Evolutionary conservation across 2,113 vertebrate species (phyloP).

Genomic region (Oreochromis spilurus): DNA sequence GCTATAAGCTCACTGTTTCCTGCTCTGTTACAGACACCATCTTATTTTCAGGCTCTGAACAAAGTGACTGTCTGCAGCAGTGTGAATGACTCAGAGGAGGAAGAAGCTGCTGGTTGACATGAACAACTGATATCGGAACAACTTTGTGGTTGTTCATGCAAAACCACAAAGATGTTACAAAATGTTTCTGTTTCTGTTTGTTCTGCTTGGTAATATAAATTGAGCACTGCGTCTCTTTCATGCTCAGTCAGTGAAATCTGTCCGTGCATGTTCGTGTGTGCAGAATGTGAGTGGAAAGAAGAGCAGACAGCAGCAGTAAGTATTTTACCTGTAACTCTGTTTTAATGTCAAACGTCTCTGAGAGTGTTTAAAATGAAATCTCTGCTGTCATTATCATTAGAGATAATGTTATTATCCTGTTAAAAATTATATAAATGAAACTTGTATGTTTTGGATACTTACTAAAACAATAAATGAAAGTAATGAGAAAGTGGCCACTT

Average conservation of each 20-base stretch:
- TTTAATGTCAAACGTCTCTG: no score
- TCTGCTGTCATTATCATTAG: no score
- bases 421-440: not conserved
- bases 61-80: not conserved
- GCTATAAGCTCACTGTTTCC: rapidly evolving
- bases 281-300: no score
- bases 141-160: not conserved
- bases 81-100: not conserved
- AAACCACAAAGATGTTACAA: not conserved
- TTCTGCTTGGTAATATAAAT: not conserved
- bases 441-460: no score
- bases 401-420: not conserved
- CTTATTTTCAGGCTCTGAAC: not conserved
- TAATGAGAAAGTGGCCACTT: no score
- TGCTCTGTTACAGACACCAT: rapidly evolving
- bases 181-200: not conserved
- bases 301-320: no score
- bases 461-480: no score
- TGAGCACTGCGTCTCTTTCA: not conserved
- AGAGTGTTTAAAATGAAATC: no score
- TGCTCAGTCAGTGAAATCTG: not conserved
- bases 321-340: no score
- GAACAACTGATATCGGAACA: not conserved
- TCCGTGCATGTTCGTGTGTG: no score
- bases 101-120: not conserved